These are phyloP conservation scores for Chionoecetes opilio DNA, from an alignment of 1,140 invertebrate species.

Conservation along the genomic window DNA sequence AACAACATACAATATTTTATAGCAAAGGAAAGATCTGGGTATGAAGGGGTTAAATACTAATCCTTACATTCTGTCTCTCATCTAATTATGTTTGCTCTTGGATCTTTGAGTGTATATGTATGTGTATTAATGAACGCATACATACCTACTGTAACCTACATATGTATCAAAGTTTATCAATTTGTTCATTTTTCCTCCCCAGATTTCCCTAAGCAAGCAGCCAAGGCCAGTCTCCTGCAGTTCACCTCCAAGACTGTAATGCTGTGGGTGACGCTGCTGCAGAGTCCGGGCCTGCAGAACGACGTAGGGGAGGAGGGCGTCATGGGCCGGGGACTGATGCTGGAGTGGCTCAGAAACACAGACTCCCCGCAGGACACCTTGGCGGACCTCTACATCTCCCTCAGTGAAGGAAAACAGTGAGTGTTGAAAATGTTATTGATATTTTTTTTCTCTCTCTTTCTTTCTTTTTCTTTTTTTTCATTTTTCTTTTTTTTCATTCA, in stretches of 20 bases:
- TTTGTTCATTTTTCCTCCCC: neutral
- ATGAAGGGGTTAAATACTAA: no score
- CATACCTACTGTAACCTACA: neutral
- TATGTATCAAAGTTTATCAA: neutral
- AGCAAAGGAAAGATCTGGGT: no score
- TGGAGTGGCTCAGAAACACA: neutral
- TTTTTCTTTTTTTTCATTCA: neutral
- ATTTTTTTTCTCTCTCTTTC: no score
- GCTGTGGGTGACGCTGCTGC: constrained; percentile 49
- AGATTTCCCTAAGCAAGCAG: constrained; percentile 59
- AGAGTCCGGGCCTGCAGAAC: neutral
- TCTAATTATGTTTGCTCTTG: no score
- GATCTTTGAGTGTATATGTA: no score
- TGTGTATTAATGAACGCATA: neutral
- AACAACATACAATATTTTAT: no score
- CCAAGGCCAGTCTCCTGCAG: constrained; percentile 42
- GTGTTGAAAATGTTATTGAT: neutral
- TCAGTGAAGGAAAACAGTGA: constrained; percentile 14
- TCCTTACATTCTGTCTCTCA: no score
- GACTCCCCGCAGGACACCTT: neutral
- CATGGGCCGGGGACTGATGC: constrained; percentile 23
- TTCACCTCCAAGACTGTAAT: neutral
- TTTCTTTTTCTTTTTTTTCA: no score
- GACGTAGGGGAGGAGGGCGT: neutral
- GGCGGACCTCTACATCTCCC: neutral